Conservation (phyloP, 2,888 invertebrate genomes). For the Cosmia trapezina region DNA sequence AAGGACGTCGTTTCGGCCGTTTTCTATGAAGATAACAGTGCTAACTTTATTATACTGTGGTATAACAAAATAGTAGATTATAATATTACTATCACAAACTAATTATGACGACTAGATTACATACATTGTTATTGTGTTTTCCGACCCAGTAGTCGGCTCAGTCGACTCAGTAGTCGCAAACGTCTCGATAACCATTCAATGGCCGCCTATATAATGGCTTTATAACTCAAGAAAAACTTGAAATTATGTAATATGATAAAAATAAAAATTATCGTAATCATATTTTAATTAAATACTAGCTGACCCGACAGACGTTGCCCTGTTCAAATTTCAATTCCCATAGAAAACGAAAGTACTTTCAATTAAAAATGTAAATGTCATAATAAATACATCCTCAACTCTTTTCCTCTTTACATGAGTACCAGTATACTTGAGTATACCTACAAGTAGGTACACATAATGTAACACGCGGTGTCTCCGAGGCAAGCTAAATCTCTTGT, state of each 20-base stretch:
- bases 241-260: no score
- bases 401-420: neutral
- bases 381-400: neutral
- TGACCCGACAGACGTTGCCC: neutral
- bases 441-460: constrained; percentile 28
- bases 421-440: neutral
- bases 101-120: neutral
- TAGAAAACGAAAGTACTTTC: neutral
- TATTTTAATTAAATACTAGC: no score
- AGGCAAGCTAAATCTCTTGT: constrained; percentile 62
- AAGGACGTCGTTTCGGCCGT: no score
- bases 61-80: neutral
- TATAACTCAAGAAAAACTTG: neutral
- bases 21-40: no score
- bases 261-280: neutral
- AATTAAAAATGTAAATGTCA: neutral
- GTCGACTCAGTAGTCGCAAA: neutral
- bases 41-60: no score
- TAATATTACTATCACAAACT: neutral
- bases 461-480: constrained; percentile 56
- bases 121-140: neutral
- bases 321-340: neutral
- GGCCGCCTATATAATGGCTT: neutral
- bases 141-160: neutral
- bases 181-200: neutral